Conservation (phyloP, 2,797 vertebrate species). For the Lepilemur ruficaudatus region DNA sequence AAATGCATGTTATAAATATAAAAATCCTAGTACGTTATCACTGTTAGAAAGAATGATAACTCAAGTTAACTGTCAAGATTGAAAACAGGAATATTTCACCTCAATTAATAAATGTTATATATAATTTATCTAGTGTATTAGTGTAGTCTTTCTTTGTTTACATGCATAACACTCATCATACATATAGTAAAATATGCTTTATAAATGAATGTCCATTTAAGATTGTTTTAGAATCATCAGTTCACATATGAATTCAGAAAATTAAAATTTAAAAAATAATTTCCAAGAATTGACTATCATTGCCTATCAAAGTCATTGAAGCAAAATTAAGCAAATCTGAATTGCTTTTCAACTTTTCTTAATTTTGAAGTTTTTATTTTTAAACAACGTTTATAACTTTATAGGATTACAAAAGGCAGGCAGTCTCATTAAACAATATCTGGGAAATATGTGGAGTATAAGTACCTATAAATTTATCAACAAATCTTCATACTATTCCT, state of each 20-base stretch:
- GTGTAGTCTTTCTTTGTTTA: not conserved
- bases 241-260: not conserved
- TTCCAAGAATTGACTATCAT: not conserved
- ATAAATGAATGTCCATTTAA: not conserved
- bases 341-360: not conserved
- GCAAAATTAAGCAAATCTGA: not conserved
- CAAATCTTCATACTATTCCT: not conserved
- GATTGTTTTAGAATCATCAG: not conserved
- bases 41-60: not conserved
- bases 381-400: not conserved
- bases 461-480: not conserved
- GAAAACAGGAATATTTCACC: not conserved
- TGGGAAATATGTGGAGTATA: not conserved
- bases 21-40: not conserved
- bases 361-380: not conserved
- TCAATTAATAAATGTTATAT: not conserved
- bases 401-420: not conserved
- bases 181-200: not conserved
- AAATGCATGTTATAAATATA: not conserved
- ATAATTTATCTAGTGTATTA: not conserved
- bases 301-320: not conserved
- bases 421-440: not conserved
- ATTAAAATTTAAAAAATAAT: not conserved
- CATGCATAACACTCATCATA: not conserved
- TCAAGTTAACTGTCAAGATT: not conserved